Base-by-base conservation (phyloP, 2,797 vertebrate genomes). In the Chiroxiphia lanceolata region DNA sequence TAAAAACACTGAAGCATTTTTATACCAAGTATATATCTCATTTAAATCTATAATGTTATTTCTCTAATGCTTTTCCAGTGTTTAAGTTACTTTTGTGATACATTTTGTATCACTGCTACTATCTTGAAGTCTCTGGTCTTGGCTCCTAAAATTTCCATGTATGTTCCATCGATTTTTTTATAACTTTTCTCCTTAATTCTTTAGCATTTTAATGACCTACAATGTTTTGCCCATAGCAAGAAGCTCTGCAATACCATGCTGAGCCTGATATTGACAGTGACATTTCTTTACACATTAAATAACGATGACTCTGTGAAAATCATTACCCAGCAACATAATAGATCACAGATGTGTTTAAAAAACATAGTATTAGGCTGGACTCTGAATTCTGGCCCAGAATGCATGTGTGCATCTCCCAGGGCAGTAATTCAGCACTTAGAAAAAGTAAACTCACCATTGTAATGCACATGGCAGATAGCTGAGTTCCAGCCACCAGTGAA, bases 291-390 rank as follows among this genome's bases (percentile, higher is more conserved):
- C 33, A 70, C 34, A 70, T 63, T 88, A 91, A 91, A 92, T 63
- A 90, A 88, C 3, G 14, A 84, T 51, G 69, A 81, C 85, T 86
- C 92, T 72, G 70, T 78, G 85, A 96, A 94, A 96, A 92, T 82
- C 80, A 94, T 90, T 91, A 86, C 72, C 33, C 89, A 86, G 70
- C 65, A 94, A 96, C 59, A 65, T 90, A 93, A 96, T 59, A 90
- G 87, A 88, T 74, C 45, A 80, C 95, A 96, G 92, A 96, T 96
- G 92, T 92, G 83, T 83, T 97, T 83, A 60, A 92, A 94, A 92
- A 91, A 44, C 76, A 90, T 38, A 72, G 11, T 81, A 88, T 83
- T 67, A 67, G 74, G 54, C 76, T 91, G 61, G 90, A 87, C 45
- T 84, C 79, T 82, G 94, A 82, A 88, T 83, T 81, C 82, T 72